Conservation (phyloP, 2,113 vertebrate genomes). For the Tragelaphus scriptus region DNA sequence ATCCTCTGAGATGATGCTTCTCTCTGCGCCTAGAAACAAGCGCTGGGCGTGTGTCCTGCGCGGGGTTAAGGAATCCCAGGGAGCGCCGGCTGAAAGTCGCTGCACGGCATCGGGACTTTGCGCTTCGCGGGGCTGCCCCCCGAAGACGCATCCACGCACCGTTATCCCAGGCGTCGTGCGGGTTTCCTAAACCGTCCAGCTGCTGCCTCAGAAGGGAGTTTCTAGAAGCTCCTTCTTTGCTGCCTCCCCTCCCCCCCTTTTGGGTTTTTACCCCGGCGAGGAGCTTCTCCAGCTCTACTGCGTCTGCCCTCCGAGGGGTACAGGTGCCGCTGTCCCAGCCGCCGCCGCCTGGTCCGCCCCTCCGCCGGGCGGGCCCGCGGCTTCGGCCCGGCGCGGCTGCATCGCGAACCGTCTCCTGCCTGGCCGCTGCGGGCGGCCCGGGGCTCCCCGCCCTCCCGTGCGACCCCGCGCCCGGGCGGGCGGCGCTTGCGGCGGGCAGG, state of each 20-base stretch:
- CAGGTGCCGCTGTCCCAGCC: slow-evolving; percentile 18
- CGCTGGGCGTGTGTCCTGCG: not conserved
- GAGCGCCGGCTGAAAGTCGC: not conserved
- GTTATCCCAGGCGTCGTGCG: slow-evolving; percentile 7
- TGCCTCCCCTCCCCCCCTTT: slow-evolving; percentile 27
- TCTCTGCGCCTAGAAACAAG: not conserved
- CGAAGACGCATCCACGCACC: not conserved
- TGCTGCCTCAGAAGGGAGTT: slow-evolving; percentile 46
- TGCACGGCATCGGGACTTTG: not conserved
- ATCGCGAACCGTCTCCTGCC: not conserved
- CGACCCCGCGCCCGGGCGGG: slow-evolving; percentile 62
- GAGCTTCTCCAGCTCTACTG: slow-evolving; percentile 12
- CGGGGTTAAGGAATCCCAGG: not conserved
- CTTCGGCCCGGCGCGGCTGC: not conserved
- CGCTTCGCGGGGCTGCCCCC: slow-evolving; percentile 1
- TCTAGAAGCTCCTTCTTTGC: slow-evolving; percentile 29
- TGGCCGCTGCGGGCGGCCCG: not conserved
- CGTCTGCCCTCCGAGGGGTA: not conserved
- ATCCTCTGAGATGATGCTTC: not conserved
- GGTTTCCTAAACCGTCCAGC: slow-evolving; percentile 13
- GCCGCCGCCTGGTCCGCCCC: not conserved
- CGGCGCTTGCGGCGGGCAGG: slow-evolving; percentile 55
- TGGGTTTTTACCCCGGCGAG: not conserved
- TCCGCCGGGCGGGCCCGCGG: not conserved
- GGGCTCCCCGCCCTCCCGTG: slow-evolving; percentile 49